Conservation (phyloP, 2,797 vertebrate genomes). For the Podargus strigoides region DNA sequence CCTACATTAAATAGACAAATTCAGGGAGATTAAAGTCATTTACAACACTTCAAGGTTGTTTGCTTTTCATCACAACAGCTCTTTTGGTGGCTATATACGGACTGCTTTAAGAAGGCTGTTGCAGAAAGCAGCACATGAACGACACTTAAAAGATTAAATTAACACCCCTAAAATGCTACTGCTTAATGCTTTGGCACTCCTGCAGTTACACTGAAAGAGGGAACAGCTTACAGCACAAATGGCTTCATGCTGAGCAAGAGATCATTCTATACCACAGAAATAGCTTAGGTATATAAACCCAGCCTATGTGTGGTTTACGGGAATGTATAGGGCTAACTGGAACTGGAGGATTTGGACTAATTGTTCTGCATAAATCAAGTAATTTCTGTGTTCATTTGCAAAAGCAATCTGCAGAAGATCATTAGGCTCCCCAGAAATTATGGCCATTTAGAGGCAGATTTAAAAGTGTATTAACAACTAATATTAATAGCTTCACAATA, state of each 20-base stretch:
- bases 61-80: not conserved
- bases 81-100: not conserved
- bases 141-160: not conserved
- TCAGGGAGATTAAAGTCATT: not conserved
- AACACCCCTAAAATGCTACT: not conserved
- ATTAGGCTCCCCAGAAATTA: not conserved
- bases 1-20: not conserved
- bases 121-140: not conserved
- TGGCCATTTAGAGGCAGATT: not conserved
- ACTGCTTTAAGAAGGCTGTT: not conserved
- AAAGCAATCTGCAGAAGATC: not conserved
- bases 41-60: not conserved
- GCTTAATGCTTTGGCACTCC: not conserved
- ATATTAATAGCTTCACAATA: not conserved
- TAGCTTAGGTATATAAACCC: not conserved
- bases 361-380: accelerated
- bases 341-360: not conserved
- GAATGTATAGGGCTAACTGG: not conserved
- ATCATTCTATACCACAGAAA: not conserved
- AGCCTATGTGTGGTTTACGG: accelerated
- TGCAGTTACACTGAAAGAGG: not conserved
- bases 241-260: not conserved
- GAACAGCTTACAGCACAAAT: not conserved
- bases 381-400: not conserved
- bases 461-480: not conserved